Evolutionary conservation across 2,888 invertebrate species (phyloP), one percentile per base, ranked within the genome.

Genomic region (Teleogryllus oceanicus): DNA sequence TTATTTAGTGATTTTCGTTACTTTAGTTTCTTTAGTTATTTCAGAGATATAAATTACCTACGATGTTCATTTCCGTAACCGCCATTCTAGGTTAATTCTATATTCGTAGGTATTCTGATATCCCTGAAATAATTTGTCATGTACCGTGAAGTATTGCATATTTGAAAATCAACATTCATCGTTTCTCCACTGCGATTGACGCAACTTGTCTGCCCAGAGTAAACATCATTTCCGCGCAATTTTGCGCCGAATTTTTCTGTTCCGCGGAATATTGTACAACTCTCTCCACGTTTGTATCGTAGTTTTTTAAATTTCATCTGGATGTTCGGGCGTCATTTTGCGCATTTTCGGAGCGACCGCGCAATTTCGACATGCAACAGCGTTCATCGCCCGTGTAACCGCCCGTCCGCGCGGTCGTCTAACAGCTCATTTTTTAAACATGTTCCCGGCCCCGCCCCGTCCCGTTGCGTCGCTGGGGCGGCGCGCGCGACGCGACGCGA

Each of bases 261-360:
- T 62, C n/a, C 62, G 62, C n/a, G 16, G 62, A 62, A 62, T 62
- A 62, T 62, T 62, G 13, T 62, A 62, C 62, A 62, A 62, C 62
- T 62, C 62, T 62, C 4, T 18, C n/a, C 62, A 62, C 13, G 62
- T 62, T 13, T 62, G 62, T 62, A 18, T 18, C 62, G 62, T n/a
- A 62, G 62, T 62, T 62, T 62, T 62, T 62, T 62, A 18, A 62
- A 62, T 62, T 62, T 62, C 62, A 62, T 62, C 62, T 62, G 16
- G 62, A 62, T 62, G 62, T 62, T 37, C 62, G 62, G 62, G n/a
- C 62, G 62, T 62, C 62, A 62, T 62, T 62, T 62, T 62, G 62
- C 62, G 62, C 62, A 16, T 62, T 62, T 37, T 62, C 62, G 13
- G 62, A 18, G 62, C 62, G 62, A 62, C 62, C 62, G 62, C 62